Base-by-base conservation (phyloP, 2,113 vertebrate species). In the Poeciliopsis prolifica region DNA sequence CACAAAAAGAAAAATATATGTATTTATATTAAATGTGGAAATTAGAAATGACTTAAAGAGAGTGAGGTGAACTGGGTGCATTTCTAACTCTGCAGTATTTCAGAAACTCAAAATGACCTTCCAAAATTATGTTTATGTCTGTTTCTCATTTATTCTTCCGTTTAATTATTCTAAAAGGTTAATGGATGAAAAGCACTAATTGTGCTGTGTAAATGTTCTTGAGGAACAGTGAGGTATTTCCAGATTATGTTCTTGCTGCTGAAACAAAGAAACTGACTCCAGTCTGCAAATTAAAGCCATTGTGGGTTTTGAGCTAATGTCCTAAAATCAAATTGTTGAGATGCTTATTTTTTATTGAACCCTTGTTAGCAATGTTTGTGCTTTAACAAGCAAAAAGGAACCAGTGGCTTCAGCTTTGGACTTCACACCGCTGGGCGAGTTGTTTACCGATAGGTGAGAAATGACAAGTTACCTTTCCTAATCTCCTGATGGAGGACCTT, bases 401-500 rank as follows among this genome's bases (percentile, higher is more conserved):
- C 22, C 51, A 54, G 22, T 54, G 22, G 9, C 7, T 17, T 30
- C 22, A 33, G 26, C 30, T 33, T 64, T 24, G 17, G 17, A 31
- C 62, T 64, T 35, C 19, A 30, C 7, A 63, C 15, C 30, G 30
- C 5, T 31, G 28, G 11, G 51, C 51, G 3, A 5, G 12, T 26
- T 12, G 24, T 33, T 19, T 22, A 48, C 29, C 58, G 48, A 69
- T 19, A 54, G 44, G 19, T 31, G 11, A n/a, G 24, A 70, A 24
- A 29, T 74, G 4, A 60, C 48, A 29, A 29, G 3, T 58, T 89
- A 96, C 96, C 95, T 95, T 95, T 80, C 89, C 87, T 0, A 92
- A 65, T 87, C 92, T 94, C 83, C 93, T 91, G 71, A 93, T 92
- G 48, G 94, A 88, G 42, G 79, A 65, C 61, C 94, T 93, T 28